A percentile compares a stretch with the other conserved stretches of the same genome.
phyloP scores from a whole-genome alignment of 2,888 invertebrate genomes.

The Synergus itoensis region DNA sequence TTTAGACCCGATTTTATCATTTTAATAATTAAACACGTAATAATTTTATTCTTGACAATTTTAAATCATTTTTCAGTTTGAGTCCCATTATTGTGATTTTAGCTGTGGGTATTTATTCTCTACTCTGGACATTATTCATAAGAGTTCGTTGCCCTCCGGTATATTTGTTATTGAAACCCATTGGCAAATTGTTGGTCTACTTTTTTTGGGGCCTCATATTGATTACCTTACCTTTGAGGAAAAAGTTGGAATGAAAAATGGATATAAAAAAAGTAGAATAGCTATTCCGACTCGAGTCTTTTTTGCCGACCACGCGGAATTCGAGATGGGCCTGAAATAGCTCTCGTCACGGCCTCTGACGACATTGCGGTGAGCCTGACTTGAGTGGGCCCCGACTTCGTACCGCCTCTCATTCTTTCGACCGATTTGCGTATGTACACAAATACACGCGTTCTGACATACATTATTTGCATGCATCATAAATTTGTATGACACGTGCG shows the following conservation, averaged over 20 bases:
- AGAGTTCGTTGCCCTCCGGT: background rate
- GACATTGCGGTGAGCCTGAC: conserved; percentile 48
- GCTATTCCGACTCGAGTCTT: conserved; percentile 2
- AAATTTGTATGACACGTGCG: conserved; percentile 49
- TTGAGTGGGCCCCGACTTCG: conserved; percentile 56
- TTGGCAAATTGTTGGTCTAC: background rate
- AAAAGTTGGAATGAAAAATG: conserved; percentile 3
- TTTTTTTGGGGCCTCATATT: background rate
- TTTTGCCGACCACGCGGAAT: conserved; percentile 48
- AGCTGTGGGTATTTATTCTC: background rate
- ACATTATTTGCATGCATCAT: conserved; percentile 46
- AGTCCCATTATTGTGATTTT: background rate
- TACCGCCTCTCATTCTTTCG: conserved; percentile 41
- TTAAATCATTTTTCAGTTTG: background rate
- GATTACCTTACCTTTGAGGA: background rate
- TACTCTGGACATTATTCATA: background rate
- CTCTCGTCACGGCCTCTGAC: conserved; percentile 59
- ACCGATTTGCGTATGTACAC: conserved; percentile 37
- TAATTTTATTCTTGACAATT: background rate
- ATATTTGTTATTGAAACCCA: background rate
- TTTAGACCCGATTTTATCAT: background rate
- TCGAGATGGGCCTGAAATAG: conserved; percentile 63
- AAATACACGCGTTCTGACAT: conserved; percentile 42
- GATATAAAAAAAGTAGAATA: background rate
- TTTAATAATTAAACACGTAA: conserved; percentile 1